A percentile compares a stretch with the other conserved stretches of the same genome.
Evolutionary conservation across 2,113 vertebrate species (phyloP).

Genomic region (Amia ocellicauda): DNA sequence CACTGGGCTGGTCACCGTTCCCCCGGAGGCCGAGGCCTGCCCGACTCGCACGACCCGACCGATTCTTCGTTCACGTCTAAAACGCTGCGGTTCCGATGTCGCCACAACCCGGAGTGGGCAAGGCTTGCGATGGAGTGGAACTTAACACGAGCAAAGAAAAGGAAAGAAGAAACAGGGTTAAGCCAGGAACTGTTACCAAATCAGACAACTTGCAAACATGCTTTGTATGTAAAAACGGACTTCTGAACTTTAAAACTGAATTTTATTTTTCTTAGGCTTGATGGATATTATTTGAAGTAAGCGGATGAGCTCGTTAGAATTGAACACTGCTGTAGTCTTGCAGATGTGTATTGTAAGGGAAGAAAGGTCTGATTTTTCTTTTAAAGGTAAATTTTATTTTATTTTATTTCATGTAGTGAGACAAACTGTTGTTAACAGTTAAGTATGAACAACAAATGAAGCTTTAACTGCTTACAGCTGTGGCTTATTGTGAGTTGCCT

Average conservation of each 20-base stretch:
- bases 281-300: conserved; percentile 7
- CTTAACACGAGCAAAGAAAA: not conserved
- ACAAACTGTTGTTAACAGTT: conserved; percentile 5
- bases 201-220: too few species aligned
- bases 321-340: not conserved
- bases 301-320: conserved; percentile 3
- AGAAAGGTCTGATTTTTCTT: conserved; percentile 40
- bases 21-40: not conserved
- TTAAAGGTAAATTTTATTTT: conserved; percentile 3
- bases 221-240: not conserved
- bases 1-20: conserved; percentile 12
- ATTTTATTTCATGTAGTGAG: conserved; percentile 31
- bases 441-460: conserved; percentile 4
- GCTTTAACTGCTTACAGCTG: conserved; percentile 4
- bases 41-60: conserved; percentile 21
- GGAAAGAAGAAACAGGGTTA: conserved; percentile 5
- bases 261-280: conserved; percentile 23
- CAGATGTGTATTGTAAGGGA: conserved; percentile 24
- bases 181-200: not conserved
- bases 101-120: not conserved
- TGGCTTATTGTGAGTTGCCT: not conserved
- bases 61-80: conserved; percentile 39
- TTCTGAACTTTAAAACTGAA: conserved; percentile 21
- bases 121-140: conserved; percentile 20
- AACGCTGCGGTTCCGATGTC: conserved; percentile 11